A percentile compares a stretch with the other conserved stretches of the same genome.
phyloP scores from a whole-genome alignment of 2,888 invertebrate species.

The Eurois occulta region DNA sequence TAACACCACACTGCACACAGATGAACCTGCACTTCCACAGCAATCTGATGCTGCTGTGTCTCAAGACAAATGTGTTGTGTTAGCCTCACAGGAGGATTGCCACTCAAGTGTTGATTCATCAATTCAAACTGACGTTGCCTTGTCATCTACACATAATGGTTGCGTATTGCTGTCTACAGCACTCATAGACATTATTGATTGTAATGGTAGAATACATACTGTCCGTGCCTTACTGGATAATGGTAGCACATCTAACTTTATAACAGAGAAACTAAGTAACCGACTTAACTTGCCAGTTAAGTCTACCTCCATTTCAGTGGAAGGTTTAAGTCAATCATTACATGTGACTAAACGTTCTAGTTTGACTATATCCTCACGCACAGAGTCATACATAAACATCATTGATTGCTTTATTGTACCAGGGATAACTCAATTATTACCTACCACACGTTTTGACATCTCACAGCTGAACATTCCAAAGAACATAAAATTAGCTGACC shows the following conservation, averaged over 20 bases:
- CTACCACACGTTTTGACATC: not conserved
- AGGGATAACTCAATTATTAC: not conserved
- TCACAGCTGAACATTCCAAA: not conserved
- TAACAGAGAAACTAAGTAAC: not conserved
- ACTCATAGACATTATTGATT: slow-evolving; percentile 8
- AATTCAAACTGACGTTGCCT: slow-evolving; percentile 5
- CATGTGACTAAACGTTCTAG: not conserved
- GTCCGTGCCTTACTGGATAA: slow-evolving; percentile 6
- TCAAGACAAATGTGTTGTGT: slow-evolving; percentile 1
- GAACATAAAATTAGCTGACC: not conserved
- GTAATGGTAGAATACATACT: not conserved
- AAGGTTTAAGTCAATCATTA: no score
- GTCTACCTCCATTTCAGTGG: slow-evolving; percentile 11
- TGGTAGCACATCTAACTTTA: slow-evolving; percentile 8
- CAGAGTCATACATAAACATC: no score
- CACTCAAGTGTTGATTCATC: not conserved
- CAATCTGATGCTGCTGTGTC: not conserved
- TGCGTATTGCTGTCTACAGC: slow-evolving; percentile 10
- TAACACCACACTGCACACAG: not conserved
- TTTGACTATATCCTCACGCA: not conserved
- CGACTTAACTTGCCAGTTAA: not conserved
- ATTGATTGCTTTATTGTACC: no score
- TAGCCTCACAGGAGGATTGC: slow-evolving; percentile 13
- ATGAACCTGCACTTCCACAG: slow-evolving; percentile 2
- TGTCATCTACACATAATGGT: slow-evolving; percentile 2